These are phyloP conservation scores for Cyanoderma ruficeps DNA, from an alignment of 2,113 vertebrate genomes.

Conservation along the genomic window DNA sequence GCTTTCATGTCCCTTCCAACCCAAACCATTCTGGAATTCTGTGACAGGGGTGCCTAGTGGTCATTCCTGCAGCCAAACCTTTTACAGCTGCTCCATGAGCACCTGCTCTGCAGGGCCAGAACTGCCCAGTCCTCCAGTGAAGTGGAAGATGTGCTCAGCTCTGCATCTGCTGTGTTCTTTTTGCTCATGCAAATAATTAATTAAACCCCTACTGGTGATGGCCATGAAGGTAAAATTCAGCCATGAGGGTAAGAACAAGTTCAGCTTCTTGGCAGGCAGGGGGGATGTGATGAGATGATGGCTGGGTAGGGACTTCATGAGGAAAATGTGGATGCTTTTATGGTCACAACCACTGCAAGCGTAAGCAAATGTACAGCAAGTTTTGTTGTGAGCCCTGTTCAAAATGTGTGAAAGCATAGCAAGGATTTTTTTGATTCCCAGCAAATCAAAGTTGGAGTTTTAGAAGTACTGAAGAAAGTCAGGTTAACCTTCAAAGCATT, in stretches of 20 bases:
- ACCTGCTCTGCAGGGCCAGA: fast-evolving
- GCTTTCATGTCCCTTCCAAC: neutral
- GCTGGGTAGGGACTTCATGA: neutral
- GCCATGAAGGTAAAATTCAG: neutral
- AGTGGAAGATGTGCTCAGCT: neutral
- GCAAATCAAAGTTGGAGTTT: neutral
- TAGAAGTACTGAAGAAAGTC: neutral
- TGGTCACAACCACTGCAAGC: neutral
- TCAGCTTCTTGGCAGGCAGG: neutral
- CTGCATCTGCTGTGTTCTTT: neutral
- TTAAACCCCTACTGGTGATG: neutral
- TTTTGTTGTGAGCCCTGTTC: neutral
- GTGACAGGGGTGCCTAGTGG: neutral
- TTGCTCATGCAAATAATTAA: neutral
- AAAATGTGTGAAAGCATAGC: neutral
- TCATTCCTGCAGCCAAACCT: neutral
- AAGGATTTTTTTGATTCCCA: neutral
- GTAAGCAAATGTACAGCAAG: neutral
- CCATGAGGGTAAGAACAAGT: neutral
- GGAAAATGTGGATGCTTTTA: neutral
- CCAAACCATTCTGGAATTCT: neutral
- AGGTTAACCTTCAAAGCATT: neutral
- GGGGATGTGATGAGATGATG: neutral
- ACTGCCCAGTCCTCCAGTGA: neutral
- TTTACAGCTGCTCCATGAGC: neutral